Percentiles rank a stretch among this genome's conserved stretches.
These are phyloP conservation scores for Drosophila hamatofila DNA, from an alignment of 2,888 invertebrate species.

Conservation along the genomic window DNA sequence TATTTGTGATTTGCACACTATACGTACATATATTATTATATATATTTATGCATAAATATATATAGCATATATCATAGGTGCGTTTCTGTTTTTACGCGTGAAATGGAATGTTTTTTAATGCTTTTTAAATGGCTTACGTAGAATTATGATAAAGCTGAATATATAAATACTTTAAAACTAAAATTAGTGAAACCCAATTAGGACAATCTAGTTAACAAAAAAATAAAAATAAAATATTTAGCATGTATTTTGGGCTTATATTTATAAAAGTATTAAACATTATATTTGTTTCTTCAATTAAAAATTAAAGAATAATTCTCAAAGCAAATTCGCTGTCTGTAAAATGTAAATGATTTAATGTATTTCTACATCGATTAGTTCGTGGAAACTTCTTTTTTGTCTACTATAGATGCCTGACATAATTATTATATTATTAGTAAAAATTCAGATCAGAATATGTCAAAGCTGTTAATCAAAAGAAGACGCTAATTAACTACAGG, in stretches of 20 bases:
- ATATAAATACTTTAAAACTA: background rate
- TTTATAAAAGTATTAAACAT: background rate
- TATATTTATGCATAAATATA: too few species aligned
- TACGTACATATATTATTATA: too few species aligned
- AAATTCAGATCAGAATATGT: too few species aligned
- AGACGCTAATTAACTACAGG: background rate
- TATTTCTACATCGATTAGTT: background rate
- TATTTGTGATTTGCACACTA: slow-evolving; percentile 21
- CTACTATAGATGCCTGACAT: too few species aligned
- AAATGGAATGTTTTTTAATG: slow-evolving; percentile 4
- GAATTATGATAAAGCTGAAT: background rate
- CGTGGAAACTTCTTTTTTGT: background rate
- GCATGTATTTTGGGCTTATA: background rate
- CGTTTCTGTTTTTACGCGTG: background rate
- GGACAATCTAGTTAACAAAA: background rate
- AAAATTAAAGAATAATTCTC: background rate
- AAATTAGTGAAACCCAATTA: background rate
- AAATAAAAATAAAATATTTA: background rate
- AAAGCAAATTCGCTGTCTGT: background rate
- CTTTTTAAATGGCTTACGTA: slow-evolving; percentile 10
- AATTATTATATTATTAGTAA: too few species aligned
- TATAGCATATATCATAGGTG: background rate
- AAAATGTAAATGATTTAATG: background rate
- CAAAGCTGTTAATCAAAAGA: background rate
- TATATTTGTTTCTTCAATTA: background rate